Base-by-base conservation (phyloP, 2,113 vertebrate genomes). In the Indicator indicator region DNA sequence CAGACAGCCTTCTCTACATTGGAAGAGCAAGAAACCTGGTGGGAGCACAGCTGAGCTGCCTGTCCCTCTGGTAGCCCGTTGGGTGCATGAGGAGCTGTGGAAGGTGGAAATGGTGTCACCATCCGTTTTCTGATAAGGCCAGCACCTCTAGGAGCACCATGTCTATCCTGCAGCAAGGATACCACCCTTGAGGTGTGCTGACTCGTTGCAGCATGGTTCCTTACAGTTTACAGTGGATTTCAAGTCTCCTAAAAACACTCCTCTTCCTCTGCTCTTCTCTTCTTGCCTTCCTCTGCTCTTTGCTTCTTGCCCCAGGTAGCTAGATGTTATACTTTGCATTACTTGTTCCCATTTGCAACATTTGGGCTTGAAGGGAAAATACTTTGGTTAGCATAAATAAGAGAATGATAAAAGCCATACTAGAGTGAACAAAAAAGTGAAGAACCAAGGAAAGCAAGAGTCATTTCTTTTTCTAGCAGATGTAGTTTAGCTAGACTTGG, bases 1-100 rank as follows among this genome's bases (percentile, higher is more conserved):
- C 80, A 74, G 23, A 59, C 20, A 60, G 3, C 72, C 42, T 3
- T 0, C 19, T 64, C 27, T 14, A 0, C 2, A 28, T 11, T 17
- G 54, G 42, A 64, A 9, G 21, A 56, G 10, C 12, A 12, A 30
- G 69, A 33, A 72, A 33, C 13, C 6, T 5, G 16, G 1, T 12
- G 65, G 70, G 21, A 86, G 9, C 3, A 0, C 0, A 2, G 67
- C 65, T 27, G 63, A 64, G 59, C 10, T 48, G 32, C 36, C 23
- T 2, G 6, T 30, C 15, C 19, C 86, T 52, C 38, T 4, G 11
- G 44, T 30, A 70, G 38, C 17, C 48, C 42, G 46, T 46, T 10
- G n/a, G 6, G 67, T 40, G 52, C 28, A 46, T 5, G 3, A 24
- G 62, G 33, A 81, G 38, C 33, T 16, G 50, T 36, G 55, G 20